These are phyloP conservation scores for Apostichopus californicus DNA, from an alignment of 35 echinoderm and acorn worm genomes.

Conservation along the genomic window DNA sequence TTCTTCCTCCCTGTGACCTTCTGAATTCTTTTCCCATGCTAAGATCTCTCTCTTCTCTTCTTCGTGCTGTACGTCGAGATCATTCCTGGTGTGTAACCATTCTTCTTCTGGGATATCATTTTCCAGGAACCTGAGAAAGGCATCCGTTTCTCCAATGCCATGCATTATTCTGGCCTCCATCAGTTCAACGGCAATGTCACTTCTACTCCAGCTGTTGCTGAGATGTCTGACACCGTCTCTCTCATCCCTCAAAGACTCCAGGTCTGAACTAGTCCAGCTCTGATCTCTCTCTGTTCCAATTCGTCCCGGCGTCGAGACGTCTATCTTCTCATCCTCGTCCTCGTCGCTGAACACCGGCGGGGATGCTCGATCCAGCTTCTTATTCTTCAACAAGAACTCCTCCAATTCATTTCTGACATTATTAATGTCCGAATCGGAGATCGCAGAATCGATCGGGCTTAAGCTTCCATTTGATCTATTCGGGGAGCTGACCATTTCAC, in stretches of 20 bases:
- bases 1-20: neutral
- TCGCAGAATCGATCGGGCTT: slow-evolving; percentile 11
- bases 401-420: neutral
- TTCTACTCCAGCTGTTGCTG: slow-evolving; percentile 62
- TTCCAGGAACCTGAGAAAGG: slow-evolving; percentile 80
- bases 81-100: slow-evolving; percentile 57
- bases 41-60: slow-evolving; percentile 39
- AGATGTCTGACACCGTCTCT: slow-evolving; percentile 52
- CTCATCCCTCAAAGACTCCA: slow-evolving; percentile 62
- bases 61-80: slow-evolving; percentile 4
- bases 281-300: neutral
- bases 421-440: slow-evolving; percentile 8
- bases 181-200: slow-evolving; percentile 87
- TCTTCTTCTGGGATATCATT: slow-evolving; percentile 76
- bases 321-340: slow-evolving; percentile 22
- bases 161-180: slow-evolving; percentile 94
- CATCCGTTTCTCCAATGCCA: slow-evolving; percentile 99
- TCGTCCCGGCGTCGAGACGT: slow-evolving; percentile 6
- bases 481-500: slow-evolving; percentile 5
- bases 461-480: neutral
- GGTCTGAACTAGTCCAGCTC: slow-evolving; percentile 45
- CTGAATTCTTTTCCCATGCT: neutral
- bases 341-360: neutral
- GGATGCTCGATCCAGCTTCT: neutral
- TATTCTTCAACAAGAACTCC: slow-evolving; percentile 9